Evolutionary conservation across 1,140 invertebrate genomes (phyloP).

Genomic region (Microplitis demolitor): DNA sequence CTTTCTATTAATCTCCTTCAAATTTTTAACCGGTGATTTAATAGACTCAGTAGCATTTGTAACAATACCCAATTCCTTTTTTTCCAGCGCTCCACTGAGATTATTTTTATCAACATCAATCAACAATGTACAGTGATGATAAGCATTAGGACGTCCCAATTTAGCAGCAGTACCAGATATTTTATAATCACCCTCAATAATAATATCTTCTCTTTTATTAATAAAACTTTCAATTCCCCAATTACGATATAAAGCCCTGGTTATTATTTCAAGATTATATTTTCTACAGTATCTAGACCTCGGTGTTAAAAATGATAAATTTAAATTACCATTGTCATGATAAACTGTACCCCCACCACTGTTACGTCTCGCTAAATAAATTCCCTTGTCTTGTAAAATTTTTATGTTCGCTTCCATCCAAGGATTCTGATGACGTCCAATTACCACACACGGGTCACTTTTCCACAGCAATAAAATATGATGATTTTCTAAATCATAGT

Average conservation of each 20-base stretch:
- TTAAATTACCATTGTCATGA: slow-evolving; percentile 93
- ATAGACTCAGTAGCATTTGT: slow-evolving; percentile 84
- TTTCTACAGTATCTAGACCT: slow-evolving; percentile 79
- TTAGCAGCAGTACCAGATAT: slow-evolving; percentile 94
- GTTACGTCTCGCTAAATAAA: slow-evolving; percentile 82
- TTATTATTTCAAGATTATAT: slow-evolving; percentile 85
- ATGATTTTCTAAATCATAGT: slow-evolving; percentile 80
- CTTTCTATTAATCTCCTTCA: slow-evolving; percentile 72
- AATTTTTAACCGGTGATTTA: slow-evolving; percentile 79
- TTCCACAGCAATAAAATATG: slow-evolving; percentile 88
- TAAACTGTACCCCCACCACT: slow-evolving; percentile 98
- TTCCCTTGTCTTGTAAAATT: slow-evolving; percentile 65
- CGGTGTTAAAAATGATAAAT: slow-evolving; percentile 87
- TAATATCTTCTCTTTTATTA: slow-evolving; percentile 81
- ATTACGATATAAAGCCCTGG: slow-evolving; percentile 75
- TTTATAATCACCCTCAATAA: slow-evolving; percentile 81
- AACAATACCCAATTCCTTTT: slow-evolving; percentile 68
- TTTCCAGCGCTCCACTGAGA: slow-evolving; percentile 70
- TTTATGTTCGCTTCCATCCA: slow-evolving; percentile 88
- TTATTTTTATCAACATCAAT: slow-evolving; percentile 80
- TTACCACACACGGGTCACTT: slow-evolving; percentile 92
- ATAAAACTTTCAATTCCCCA: slow-evolving; percentile 78
- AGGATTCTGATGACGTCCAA: slow-evolving; percentile 96
- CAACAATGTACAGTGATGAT: slow-evolving; percentile 94
- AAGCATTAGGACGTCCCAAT: slow-evolving; percentile 80